Evolutionary conservation across 2,113 vertebrate species (phyloP).

Genomic region (Glaucidium brasilianum): DNA sequence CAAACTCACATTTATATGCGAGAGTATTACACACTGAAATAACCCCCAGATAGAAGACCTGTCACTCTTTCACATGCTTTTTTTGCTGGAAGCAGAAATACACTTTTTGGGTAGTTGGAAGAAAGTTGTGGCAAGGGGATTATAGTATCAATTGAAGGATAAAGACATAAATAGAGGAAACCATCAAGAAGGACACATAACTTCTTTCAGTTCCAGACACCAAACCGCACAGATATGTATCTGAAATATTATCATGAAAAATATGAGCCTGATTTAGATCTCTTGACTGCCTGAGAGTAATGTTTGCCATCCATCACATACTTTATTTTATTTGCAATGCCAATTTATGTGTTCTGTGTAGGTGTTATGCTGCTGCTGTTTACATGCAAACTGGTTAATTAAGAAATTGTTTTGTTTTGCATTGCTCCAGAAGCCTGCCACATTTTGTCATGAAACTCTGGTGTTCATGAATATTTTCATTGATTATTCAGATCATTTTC

Average conservation of each 20-base stretch:
- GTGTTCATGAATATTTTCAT: neutral
- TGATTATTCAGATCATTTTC: neutral
- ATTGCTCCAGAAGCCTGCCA: neutral
- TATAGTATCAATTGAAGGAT: neutral
- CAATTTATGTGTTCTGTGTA: neutral
- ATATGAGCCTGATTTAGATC: neutral
- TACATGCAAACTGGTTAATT: neutral
- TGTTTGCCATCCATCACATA: neutral
- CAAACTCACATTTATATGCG: neutral
- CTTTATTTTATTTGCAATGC: neutral
- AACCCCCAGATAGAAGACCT: neutral
- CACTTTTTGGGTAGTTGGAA: neutral
- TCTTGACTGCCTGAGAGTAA: neutral
- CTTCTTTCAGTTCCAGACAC: neutral
- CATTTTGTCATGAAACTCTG: neutral
- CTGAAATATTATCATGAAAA: neutral
- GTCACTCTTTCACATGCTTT: neutral
- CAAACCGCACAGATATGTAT: neutral
- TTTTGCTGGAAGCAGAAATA: neutral
- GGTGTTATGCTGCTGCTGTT: neutral
- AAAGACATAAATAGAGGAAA: neutral
- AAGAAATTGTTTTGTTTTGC: neutral
- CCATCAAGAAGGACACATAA: neutral
- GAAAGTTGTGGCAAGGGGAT: neutral
- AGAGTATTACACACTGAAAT: neutral